A percentile compares a stretch with the other conserved stretches of the same genome.
phyloP scores from a whole-genome alignment of 2,113 vertebrate genomes.

The Picathartes gymnocephalus region DNA sequence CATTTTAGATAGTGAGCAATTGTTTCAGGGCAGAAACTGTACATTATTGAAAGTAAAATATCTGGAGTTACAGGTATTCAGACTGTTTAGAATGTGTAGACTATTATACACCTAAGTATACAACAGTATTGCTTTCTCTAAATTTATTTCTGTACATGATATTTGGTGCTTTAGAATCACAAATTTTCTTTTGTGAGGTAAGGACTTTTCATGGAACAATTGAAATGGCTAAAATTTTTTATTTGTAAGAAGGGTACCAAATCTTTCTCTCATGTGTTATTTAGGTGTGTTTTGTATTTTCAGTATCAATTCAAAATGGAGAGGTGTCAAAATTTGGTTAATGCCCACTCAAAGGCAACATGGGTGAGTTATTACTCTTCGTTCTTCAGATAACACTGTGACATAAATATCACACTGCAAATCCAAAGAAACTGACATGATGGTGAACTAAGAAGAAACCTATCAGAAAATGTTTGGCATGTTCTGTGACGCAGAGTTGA shows the following conservation, averaged over 20 bases:
- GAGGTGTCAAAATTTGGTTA: neutral
- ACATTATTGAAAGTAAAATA: neutral
- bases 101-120: neutral
- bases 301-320: neutral
- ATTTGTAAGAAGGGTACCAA: neutral
- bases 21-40: neutral
- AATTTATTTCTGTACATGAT: neutral
- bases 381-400: neutral
- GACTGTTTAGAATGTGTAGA: neutral
- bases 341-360: neutral
- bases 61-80: neutral
- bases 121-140: neutral
- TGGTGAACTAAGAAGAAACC: neutral
- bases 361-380: neutral
- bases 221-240: neutral
- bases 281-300: neutral
- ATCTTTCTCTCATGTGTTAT: neutral
- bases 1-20: neutral
- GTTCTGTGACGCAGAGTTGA: neutral
- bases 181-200: neutral
- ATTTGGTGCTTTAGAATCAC: neutral
- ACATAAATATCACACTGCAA: neutral
- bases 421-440: neutral
- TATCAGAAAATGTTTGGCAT: neutral
- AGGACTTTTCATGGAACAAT: neutral